Percentiles rank a stretch among this genome's conserved stretches.
phyloP scores from a whole-genome alignment of 2,113 vertebrate species.

The Phaetusa simplex region DNA sequence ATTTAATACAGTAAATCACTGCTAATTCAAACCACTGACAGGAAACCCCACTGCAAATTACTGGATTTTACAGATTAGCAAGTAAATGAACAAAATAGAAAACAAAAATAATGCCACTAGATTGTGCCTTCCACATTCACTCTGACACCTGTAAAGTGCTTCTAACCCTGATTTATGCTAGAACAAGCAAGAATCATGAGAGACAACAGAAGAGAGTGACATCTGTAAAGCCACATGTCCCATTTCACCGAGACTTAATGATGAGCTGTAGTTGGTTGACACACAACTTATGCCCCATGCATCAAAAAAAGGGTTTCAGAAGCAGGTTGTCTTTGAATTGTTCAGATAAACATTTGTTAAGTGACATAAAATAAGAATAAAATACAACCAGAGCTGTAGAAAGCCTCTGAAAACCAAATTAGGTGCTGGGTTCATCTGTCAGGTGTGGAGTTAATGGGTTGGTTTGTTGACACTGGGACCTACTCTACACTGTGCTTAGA shows the following conservation, averaged over 20 bases:
- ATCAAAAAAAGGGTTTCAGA: neutral
- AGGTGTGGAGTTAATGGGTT: neutral
- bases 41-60: conserved; percentile 16
- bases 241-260: neutral
- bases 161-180: neutral
- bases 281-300: neutral
- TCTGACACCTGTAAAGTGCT: neutral
- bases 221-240: neutral
- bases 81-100: conserved; percentile 17
- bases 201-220: neutral
- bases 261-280: neutral
- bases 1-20: neutral
- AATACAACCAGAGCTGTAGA: neutral
- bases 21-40: conserved; percentile 27
- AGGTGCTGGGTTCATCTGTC: neutral
- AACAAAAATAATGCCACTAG: neutral
- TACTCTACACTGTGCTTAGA: neutral
- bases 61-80: conserved; percentile 20
- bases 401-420: neutral
- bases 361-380: neutral
- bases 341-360: neutral
- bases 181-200: neutral
- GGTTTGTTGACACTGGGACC: neutral
- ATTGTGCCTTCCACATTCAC: neutral
- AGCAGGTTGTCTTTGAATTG: neutral